Conservation (phyloP, 1,140 invertebrate genomes). For the Apis laboriosa region DNA sequence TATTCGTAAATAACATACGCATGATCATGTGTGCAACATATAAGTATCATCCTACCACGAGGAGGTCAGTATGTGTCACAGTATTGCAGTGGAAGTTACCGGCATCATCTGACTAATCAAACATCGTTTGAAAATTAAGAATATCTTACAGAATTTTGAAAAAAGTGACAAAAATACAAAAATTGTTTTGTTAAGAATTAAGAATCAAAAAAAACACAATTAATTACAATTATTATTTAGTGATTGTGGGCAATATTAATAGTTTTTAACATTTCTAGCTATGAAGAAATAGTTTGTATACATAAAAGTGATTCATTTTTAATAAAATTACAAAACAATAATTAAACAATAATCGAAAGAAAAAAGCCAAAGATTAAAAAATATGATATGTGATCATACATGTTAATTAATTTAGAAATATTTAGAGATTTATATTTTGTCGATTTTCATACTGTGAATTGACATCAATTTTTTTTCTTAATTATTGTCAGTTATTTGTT, state of each 20-base stretch:
- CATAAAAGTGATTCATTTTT: background rate
- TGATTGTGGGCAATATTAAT: background rate
- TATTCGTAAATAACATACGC: conserved; percentile 51
- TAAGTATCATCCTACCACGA: conserved; percentile 56
- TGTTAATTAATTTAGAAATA: background rate
- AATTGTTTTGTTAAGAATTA: background rate
- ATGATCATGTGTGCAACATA: conserved; percentile 51
- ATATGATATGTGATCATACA: background rate
- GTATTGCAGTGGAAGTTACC: conserved; percentile 46
- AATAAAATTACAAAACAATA: too few species aligned
- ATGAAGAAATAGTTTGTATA: background rate
- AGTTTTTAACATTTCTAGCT: background rate
- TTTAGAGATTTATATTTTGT: background rate
- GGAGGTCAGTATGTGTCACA: conserved; percentile 63
- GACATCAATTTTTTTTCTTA: background rate
- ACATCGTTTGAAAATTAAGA: background rate
- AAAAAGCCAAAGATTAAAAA: background rate
- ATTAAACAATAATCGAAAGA: background rate
- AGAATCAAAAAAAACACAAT: background rate
- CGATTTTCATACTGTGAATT: background rate
- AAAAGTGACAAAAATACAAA: too few species aligned
- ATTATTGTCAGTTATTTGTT: background rate
- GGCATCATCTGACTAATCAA: conserved; percentile 15
- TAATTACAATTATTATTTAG: background rate
- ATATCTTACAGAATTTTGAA: background rate